Evolutionary conservation across 2,888 invertebrate genomes (phyloP), one percentile per base, ranked within the genome.

Genomic region (Cinara cedri): DNA sequence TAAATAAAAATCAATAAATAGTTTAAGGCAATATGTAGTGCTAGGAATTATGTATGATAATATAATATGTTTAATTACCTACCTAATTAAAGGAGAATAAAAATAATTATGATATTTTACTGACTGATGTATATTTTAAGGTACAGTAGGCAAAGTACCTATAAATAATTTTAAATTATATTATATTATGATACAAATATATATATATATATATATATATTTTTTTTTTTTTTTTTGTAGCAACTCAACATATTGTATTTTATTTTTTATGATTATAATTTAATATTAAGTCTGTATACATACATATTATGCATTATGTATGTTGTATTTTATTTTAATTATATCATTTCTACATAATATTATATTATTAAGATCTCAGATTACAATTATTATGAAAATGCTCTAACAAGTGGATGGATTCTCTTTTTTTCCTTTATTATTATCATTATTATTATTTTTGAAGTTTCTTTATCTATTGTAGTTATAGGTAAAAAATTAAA

Each of bases 301-400:
- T 57, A 68, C 54, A 57, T 76, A 65, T 26, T 24, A 16, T 44
- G 8, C 51, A 34, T 54, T 54, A 34, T 70, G 19, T 57, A 57
- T 46, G 24, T 34, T 44, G 13, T 42, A 21, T 54, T 76, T 75
- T 65, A 63, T 76, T 60, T 78, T 34, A 34, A 4, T 34, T 34
- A 34, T 34, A 34, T 78, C 34, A 62, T 70, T 54, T 75, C 74
- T 65, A 54, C 49, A 51, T 57, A 76, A 55, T 55, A 65, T 66
- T 66, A 55, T 66, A 66, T 3, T 78, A 78, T 78, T 78, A 78
- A 78, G 78, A 78, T 78, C 78, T 78, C 70, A 78, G 78, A 70
- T 78, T 51, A 78, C 2, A 19, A 60, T 44, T 49, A 78, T 60
- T 49, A 78, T 60, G 55, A 68, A 76, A 55, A 68, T 68, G 46